Evolutionary conservation across 2,888 invertebrate species (phyloP).

Genomic region (Brachynemurus nebulosus): DNA sequence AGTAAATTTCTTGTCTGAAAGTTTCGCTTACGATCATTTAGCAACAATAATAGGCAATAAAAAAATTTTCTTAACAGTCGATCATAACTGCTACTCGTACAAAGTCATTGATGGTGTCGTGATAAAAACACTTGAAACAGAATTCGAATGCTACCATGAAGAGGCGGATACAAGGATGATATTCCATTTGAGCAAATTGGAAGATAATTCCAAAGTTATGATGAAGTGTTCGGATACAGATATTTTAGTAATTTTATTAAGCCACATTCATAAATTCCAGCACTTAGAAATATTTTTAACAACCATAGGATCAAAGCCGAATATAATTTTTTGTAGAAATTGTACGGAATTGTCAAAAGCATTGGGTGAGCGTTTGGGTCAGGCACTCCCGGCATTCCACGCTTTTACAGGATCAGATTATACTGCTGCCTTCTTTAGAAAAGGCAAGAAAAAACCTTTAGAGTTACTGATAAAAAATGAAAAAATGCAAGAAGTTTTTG

Average conservation of each 20-base stretch:
- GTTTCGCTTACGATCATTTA: slow-evolving; percentile 15
- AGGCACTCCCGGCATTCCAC: slow-evolving; percentile 11
- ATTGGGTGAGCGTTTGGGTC: slow-evolving; percentile 12
- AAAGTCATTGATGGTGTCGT: slow-evolving; percentile 6
- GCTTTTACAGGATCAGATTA: neutral
- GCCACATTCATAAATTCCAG: slow-evolving; percentile 14
- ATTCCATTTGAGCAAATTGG: slow-evolving; percentile 13
- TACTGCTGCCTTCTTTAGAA: neutral
- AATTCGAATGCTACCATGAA: slow-evolving; percentile 12
- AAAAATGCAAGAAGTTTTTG: slow-evolving; percentile 17
- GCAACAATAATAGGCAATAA: slow-evolving; percentile 15
- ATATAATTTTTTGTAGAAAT: slow-evolving; percentile 10
- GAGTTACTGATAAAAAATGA: slow-evolving; percentile 12
- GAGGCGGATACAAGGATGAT: too few species aligned
- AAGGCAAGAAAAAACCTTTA: slow-evolving; percentile 1
- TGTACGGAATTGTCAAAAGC: slow-evolving; percentile 10
- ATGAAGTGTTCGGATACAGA: slow-evolving; percentile 15
- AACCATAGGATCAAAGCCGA: slow-evolving; percentile 3
- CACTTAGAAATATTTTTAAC: slow-evolving; percentile 10
- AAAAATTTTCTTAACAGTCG: slow-evolving; percentile 11
- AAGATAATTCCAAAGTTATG: slow-evolving; percentile 11
- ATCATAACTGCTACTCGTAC: slow-evolving; percentile 13
- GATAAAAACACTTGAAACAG: slow-evolving; percentile 5
- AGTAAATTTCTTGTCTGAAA: slow-evolving; percentile 14
- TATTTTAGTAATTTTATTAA: slow-evolving; percentile 14